These are phyloP conservation scores for Numenius phaeopus DNA, from an alignment of 2,797 vertebrate species.

Conservation along the genomic window DNA sequence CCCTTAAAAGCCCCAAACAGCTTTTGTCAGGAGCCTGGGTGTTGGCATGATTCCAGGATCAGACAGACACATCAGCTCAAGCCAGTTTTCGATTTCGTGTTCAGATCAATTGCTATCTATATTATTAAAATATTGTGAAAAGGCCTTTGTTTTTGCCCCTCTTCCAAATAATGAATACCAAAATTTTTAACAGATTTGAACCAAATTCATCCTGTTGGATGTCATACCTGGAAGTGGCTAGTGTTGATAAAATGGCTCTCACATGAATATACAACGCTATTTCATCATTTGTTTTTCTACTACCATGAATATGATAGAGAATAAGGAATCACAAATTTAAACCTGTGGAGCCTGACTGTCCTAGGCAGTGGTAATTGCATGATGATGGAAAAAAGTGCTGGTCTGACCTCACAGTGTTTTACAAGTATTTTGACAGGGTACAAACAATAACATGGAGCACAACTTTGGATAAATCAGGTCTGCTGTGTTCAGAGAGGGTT, in stretches of 20 bases:
- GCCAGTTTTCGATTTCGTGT: background rate
- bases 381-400: background rate
- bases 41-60: background rate
- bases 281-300: background rate
- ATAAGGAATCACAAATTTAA: background rate
- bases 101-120: background rate
- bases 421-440: background rate
- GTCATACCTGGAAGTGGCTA: background rate
- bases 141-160: background rate
- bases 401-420: background rate
- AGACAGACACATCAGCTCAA: background rate
- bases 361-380: background rate
- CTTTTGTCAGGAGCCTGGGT: background rate
- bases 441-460: background rate
- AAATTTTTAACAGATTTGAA: background rate
- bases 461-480: background rate
- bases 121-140: background rate
- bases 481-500: background rate
- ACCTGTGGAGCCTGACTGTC: background rate
- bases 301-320: background rate
- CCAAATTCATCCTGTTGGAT: background rate
- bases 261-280: background rate
- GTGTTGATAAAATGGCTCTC: background rate
- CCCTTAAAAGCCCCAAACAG: background rate
- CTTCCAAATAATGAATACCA: background rate